phyloP scores from a whole-genome alignment of 1,140 invertebrate species.

The Pogonognathellus flavescens region DNA sequence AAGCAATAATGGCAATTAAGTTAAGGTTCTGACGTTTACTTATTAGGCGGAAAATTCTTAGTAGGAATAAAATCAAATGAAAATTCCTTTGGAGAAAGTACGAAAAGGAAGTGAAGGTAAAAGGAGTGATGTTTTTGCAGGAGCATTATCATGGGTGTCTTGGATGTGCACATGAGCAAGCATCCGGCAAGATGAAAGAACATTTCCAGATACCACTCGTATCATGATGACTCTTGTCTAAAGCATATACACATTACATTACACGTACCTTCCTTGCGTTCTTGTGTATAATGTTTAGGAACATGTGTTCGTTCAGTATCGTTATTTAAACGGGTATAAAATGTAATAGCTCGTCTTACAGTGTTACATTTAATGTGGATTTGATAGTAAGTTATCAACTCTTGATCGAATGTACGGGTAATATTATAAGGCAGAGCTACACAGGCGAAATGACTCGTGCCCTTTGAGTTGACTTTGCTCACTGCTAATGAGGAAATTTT shows the following conservation, averaged over 20 bases:
- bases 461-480: conserved; percentile 23
- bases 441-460: background rate
- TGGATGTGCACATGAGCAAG: background rate
- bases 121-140: background rate
- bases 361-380: too few relatives aligned
- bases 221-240: too few relatives aligned
- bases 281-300: too few relatives aligned
- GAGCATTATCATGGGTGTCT: background rate
- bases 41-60: conserved; percentile 45
- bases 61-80: conserved; percentile 51
- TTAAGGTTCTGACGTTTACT: background rate
- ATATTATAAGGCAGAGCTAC: background rate
- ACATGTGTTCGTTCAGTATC: too few relatives aligned
- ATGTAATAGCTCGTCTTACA: too few relatives aligned
- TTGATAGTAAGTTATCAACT: too few relatives aligned
- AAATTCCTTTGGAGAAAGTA: conserved; percentile 57
- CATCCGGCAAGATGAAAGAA: conserved; percentile 45
- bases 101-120: conserved; percentile 33
- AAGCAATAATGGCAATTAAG: conserved; percentile 43
- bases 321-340: too few relatives aligned
- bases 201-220: background rate
- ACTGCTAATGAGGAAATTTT: conserved; percentile 58
- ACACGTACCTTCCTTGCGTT: too few relatives aligned
- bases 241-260: too few relatives aligned
- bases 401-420: background rate